Percentiles rank a stretch among this genome's conserved stretches.
Conservation (phyloP, 2,797 vertebrate species). For the Chelon auratus region DNA sequence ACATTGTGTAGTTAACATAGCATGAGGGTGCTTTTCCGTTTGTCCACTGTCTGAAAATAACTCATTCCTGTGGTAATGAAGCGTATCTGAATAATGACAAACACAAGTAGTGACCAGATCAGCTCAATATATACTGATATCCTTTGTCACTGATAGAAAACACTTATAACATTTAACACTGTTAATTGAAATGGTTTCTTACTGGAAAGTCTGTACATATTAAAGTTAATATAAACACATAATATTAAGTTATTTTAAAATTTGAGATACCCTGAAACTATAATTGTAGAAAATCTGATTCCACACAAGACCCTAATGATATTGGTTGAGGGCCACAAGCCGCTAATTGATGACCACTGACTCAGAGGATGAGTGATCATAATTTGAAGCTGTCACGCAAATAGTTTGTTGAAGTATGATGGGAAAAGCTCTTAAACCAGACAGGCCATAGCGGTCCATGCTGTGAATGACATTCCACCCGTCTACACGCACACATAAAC, state of each 20-base stretch:
- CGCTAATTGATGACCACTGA: slow-evolving; percentile 1
- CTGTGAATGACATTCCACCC: not conserved
- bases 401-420: slow-evolving; percentile 14
- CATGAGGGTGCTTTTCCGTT: too few species aligned
- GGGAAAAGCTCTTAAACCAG: slow-evolving; percentile 25
- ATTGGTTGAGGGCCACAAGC: slow-evolving; percentile 4
- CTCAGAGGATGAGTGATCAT: slow-evolving; percentile 7
- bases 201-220: not conserved
- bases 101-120: too few species aligned
- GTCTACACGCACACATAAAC: not conserved
- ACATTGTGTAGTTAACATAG: too few species aligned
- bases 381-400: slow-evolving; percentile 4
- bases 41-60: too few species aligned
- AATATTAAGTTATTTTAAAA: not conserved
- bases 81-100: too few species aligned
- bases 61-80: too few species aligned
- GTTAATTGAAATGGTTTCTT: not conserved
- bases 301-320: slow-evolving; percentile 3
- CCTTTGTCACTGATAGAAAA: not conserved
- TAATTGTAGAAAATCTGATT: not conserved
- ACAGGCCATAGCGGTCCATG: not conserved
- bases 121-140: too few species aligned
- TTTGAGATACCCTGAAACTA: not conserved
- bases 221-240: not conserved
- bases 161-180: not conserved